Conservation (phyloP, 2,797 vertebrate genomes). For the Cynopterus sphinx region DNA sequence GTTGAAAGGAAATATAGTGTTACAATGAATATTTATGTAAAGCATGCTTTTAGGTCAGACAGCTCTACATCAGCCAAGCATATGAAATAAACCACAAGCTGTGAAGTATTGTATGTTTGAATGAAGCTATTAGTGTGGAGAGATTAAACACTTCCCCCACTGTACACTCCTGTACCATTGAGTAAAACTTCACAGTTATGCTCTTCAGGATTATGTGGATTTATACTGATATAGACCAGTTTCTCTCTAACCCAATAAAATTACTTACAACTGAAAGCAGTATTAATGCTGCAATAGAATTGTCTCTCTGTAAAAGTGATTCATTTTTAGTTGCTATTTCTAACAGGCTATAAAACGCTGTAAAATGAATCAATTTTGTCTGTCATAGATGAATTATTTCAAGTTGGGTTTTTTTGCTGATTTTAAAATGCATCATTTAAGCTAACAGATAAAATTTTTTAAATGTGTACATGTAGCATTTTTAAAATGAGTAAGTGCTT, state of each 20-base stretch:
- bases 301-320: neutral
- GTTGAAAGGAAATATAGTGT: neutral
- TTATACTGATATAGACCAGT: neutral
- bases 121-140: neutral
- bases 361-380: constrained; percentile 35
- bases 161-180: neutral
- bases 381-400: neutral
- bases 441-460: neutral
- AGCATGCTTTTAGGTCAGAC: neutral
- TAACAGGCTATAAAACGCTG: neutral
- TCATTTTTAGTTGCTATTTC: constrained; percentile 31
- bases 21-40: constrained; percentile 3
- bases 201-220: neutral
- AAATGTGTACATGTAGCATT: neutral
- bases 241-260: constrained; percentile 1
- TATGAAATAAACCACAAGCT: neutral
- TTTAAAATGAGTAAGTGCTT: neutral
- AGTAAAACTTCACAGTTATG: neutral
- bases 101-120: neutral
- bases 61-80: neutral
- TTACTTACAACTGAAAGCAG: neutral
- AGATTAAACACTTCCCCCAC: neutral
- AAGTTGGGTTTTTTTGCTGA: neutral
- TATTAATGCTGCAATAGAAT: neutral
- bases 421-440: constrained; percentile 7